phyloP scores from a whole-genome alignment of 2,888 invertebrate species.

The Drosophila cyrtoloma region DNA sequence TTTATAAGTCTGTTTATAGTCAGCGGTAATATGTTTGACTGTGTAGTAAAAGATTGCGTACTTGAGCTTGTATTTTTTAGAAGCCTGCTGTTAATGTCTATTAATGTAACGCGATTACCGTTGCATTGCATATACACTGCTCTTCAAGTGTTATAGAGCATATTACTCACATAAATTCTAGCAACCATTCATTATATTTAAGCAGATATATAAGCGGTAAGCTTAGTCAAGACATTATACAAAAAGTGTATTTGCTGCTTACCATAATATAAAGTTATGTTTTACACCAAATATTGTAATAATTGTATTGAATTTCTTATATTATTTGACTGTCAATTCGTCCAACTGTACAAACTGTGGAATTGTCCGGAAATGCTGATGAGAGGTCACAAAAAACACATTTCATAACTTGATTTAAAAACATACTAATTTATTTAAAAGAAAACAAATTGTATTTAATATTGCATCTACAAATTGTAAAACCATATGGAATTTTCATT shows the following conservation, averaged over 20 bases:
- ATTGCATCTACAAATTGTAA: background rate
- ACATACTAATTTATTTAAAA: background rate
- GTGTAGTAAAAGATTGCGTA: background rate
- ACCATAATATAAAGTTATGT: background rate
- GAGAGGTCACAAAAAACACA: background rate
- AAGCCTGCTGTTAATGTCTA: background rate
- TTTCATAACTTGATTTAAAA: background rate
- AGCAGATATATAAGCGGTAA: background rate
- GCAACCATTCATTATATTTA: background rate
- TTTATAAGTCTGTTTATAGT: background rate
- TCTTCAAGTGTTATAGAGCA: background rate
- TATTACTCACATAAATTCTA: background rate
- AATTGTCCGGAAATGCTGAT: too few species aligned
- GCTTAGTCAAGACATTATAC: background rate
- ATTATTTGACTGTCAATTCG: too few species aligned
- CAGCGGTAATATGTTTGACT: slow-evolving; percentile 1
- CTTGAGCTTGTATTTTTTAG: slow-evolving; percentile 1
- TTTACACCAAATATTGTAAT: background rate
- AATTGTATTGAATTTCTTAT: background rate
- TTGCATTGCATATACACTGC: background rate
- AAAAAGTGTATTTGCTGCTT: background rate
- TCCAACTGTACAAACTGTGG: too few species aligned
- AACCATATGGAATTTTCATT: slow-evolving; percentile 12
- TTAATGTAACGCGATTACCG: background rate
- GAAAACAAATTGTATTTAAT: background rate